Conservation (phyloP, 2,888 invertebrate species). For the Pseudococcus longispinus region DNA sequence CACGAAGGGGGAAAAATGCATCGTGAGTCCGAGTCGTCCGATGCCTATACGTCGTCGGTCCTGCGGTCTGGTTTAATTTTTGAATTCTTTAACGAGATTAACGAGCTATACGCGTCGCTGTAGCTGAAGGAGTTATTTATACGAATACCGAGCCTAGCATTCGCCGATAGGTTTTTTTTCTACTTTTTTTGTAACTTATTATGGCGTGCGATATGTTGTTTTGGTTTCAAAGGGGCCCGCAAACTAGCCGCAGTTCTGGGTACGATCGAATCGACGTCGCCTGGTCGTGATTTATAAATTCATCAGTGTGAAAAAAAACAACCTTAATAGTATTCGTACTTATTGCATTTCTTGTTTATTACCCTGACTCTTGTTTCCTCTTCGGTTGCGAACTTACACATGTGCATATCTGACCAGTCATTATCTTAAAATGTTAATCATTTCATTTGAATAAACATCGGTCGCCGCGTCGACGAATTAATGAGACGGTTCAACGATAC, state of each 20-base stretch:
- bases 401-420: conserved; percentile 20
- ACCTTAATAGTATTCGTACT: background rate
- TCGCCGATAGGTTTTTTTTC: background rate
- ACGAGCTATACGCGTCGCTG: background rate
- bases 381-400: background rate
- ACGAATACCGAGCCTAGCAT: background rate
- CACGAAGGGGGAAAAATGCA: background rate
- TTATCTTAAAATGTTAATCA: conserved; percentile 38
- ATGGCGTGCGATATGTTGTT: background rate
- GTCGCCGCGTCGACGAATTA: conserved; percentile 35
- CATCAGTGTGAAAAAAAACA: background rate
- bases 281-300: background rate
- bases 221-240: background rate
- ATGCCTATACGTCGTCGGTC: background rate
- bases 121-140: background rate
- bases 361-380: background rate
- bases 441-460: conserved; percentile 37
- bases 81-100: conserved; percentile 7
- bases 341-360: conserved; percentile 27
- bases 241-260: background rate
- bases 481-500: conserved; percentile 20
- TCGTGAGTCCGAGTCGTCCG: background rate
- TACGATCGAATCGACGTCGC: background rate
- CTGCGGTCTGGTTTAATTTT: conserved; percentile 25
- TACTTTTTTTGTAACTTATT: no score